Base-by-base conservation (phyloP, 35 echinoderm and acorn worm species). In the Heliocidaris erythrogramma region DNA sequence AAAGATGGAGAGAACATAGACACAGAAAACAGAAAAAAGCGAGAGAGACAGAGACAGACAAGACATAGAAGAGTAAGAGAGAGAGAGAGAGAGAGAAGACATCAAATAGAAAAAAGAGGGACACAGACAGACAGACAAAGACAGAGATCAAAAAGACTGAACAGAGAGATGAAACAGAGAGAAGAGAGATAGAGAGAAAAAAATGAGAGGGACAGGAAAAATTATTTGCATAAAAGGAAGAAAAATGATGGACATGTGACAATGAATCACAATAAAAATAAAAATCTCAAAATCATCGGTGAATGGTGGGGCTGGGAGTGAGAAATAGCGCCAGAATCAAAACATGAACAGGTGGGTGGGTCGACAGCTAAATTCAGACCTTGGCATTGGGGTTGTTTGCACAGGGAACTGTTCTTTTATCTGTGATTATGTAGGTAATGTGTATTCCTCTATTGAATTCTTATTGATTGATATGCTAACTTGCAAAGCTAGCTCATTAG, bases 321-420 rank as follows among this genome's bases (percentile, higher is more conserved):
- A 78, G 27, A 65, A 78, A 78, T 27, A 78, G 65, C 65, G 27
- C 65, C 7, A 78, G 65, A 78, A 78, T 78, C 65, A 78, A 78
- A 78, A 78, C 65, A 78, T 78, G 65, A 78, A 78, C 65, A 78
- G 65, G 65, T 78, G 65, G 65, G 18, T 78, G 65, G 65, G 65
- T 78, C 21, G 65, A 78, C 65, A 5, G 65, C 18, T 78, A 78
- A 78, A n/a, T 2, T 78, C 65, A 78, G 65, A n/a, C 65, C 65
- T 78, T 78, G 65, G 65, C 65, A 78, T 78, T 78, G 65, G 65
- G 65, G 65, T n/a, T n/a, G 65, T 18, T 78, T 78, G 5, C 65
- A 78, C 65, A 78, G 27, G 27, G 18, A n/a, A 5, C 18, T 78
- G 65, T 69, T 69, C 24, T 42, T 42, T 42, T 42, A 42, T 42